Base-by-base conservation (phyloP, 1,140 invertebrate species). In the Leptinotarsa defecta region DNA sequence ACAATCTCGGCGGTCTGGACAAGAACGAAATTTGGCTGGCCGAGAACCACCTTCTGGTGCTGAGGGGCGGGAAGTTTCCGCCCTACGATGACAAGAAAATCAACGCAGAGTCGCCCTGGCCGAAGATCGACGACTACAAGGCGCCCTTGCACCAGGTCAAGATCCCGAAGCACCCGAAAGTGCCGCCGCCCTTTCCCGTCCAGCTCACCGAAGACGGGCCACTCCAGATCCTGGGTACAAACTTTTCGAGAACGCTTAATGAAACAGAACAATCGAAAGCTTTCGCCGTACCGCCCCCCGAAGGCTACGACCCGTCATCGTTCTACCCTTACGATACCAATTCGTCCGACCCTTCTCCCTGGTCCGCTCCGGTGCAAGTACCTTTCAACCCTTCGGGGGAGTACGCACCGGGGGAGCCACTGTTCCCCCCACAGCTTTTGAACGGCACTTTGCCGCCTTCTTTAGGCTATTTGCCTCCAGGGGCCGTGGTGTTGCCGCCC, bases 111-210 rank as follows among this genome's bases (percentile, higher is more conserved):
- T 84, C 86, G 17, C 84, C 88, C 64, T 95, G 94, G 94, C 89
- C 91, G 65, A 90, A 94, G 3, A 94, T 96, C 76, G 94, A 96
- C 81, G 89, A 93, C 82, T 95, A 94, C 83, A 88, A 92, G 83
- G 94, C 94, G 57, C 94, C 94, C 6, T 88, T 89, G 78, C 89
- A 94, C 77, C 93, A 93, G 85, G 88, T 91, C n/a, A 90, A 90
- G 82, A 89, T 91, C 73, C 89, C 91, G 8, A 76, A 85, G 8
- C 86, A 86, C 52, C 90, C 90, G 0, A 91, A 91, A 84, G 89
- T 95, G 79, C 94, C 94, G 85, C 94, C 94, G 87, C 94, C 94
- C 82, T 96, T 96, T 91, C 94, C 94, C 80, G 91, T 96, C 83
- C 93, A 94, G 86, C 90, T 96, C 81, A 90, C 89, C 79, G 93